These are phyloP conservation scores for Morelia viridis DNA, from an alignment of 2,797 vertebrate genomes.

Conservation along the genomic window DNA sequence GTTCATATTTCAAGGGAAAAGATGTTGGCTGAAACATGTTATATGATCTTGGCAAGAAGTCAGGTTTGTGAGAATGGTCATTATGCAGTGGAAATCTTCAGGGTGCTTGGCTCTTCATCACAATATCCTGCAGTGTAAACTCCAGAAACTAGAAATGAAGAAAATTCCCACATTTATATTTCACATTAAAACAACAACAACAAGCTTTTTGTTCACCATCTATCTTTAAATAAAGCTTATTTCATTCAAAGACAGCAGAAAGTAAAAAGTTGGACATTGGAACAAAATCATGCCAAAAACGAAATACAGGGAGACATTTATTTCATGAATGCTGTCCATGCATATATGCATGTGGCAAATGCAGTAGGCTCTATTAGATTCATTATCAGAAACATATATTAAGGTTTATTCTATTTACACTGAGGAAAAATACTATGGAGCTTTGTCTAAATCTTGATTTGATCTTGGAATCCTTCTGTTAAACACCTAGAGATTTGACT, in stretches of 20 bases:
- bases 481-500: neutral
- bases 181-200: conserved; percentile 22
- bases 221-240: conserved; percentile 5
- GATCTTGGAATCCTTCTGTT: neutral
- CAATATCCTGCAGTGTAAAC: neutral
- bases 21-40: neutral
- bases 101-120: neutral
- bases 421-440: neutral
- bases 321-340: neutral
- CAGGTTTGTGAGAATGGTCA: neutral
- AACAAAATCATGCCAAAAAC: neutral
- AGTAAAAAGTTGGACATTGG: neutral
- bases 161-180: conserved; percentile 12
- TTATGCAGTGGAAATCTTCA: neutral
- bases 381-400: neutral
- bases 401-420: neutral
- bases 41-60: neutral
- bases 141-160: neutral
- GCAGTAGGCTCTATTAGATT: neutral
- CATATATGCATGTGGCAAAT: neutral
- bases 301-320: neutral
- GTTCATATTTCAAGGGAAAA: neutral
- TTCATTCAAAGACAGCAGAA: neutral
- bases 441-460: neutral
- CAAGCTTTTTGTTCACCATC: conserved; percentile 20